Evolutionary conservation across 1,140 invertebrate genomes (phyloP), one percentile per base, ranked within the genome.

Genomic region (Reticulitermes speratus): DNA sequence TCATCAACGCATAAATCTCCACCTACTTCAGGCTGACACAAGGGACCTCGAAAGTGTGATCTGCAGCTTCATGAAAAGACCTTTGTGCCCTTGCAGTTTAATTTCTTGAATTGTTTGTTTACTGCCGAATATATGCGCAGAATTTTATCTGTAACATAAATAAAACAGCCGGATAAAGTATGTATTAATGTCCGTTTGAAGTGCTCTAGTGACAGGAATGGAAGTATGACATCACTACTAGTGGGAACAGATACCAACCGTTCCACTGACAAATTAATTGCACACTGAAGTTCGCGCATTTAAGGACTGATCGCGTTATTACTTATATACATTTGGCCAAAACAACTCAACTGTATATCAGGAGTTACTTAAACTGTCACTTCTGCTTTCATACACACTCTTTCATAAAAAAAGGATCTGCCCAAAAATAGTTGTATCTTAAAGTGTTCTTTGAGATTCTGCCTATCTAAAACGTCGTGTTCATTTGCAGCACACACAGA

Each of bases 71-170:
- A 55, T 55, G 52, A 55, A 55, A 19, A 16, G 52, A 21, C 19
- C 52, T 2, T 12, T 21, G 14, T 55, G 52, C 19, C 14, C 16
- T 55, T 55, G 65, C 65, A 75, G 14, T 75, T n/a, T 30, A 25
- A 75, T 75, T 75, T 75, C n/a, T 11, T 11, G 25, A 75, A 30
- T 30, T 75, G 65, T 75, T 75, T 75, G n/a, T 75, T 75, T 30
- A 75, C 65, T 75, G 65, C n/a, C n/a, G 65, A 25, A 75, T 75
- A 75, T 75, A 75, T 75, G 65, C n/a, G n/a, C 65, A 75, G n/a
- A 75, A 75, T 2, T 75, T 2, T 6, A 75, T 75, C 65, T 9
- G 8, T n/a, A 75, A 30, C 8, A 75, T 75, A 65, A 65, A 65
- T 25, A n/a, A 11, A 30, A 14, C n/a, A 75, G 6, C 65, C 65